Evolutionary conservation across 2,113 vertebrate species (phyloP).

Genomic region (Helogale parvula): DNA sequence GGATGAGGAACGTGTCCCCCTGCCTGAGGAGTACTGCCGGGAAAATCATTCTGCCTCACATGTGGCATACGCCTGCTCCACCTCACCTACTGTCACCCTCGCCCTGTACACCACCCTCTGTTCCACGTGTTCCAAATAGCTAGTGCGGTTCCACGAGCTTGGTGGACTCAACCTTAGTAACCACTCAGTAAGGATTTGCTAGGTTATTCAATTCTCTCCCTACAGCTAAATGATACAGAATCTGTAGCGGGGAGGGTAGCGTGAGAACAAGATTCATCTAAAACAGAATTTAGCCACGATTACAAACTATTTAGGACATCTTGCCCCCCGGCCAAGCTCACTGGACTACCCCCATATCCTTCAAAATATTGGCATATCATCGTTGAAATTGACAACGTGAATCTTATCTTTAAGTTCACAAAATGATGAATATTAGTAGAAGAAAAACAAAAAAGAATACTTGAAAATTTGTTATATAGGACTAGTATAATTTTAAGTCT

Average conservation of each 20-base stretch:
- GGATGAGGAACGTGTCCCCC: background rate
- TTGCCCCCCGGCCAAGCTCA: background rate
- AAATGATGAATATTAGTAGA: background rate
- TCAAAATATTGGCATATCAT: background rate
- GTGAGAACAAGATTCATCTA: background rate
- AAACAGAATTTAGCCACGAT: background rate
- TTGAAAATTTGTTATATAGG: background rate
- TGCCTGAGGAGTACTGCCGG: background rate
- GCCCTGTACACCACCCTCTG: fast-evolving
- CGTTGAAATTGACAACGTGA: background rate
- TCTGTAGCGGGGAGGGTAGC: background rate
- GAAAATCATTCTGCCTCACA: too few species aligned
- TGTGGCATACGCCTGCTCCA: fast-evolving
- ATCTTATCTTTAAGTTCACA: background rate
- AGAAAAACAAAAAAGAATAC: background rate
- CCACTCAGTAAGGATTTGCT: background rate
- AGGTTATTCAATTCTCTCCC: background rate
- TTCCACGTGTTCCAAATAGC: background rate
- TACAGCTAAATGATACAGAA: background rate
- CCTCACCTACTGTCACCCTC: fast-evolving
- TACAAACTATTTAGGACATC: background rate
- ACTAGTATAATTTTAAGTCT: background rate
- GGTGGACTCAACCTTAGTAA: background rate
- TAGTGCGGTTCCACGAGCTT: too few species aligned
- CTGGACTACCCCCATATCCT: background rate